These are phyloP conservation scores for Zaprionus gabonicus DNA, from an alignment of 1,140 invertebrate species.

Conservation along the genomic window DNA sequence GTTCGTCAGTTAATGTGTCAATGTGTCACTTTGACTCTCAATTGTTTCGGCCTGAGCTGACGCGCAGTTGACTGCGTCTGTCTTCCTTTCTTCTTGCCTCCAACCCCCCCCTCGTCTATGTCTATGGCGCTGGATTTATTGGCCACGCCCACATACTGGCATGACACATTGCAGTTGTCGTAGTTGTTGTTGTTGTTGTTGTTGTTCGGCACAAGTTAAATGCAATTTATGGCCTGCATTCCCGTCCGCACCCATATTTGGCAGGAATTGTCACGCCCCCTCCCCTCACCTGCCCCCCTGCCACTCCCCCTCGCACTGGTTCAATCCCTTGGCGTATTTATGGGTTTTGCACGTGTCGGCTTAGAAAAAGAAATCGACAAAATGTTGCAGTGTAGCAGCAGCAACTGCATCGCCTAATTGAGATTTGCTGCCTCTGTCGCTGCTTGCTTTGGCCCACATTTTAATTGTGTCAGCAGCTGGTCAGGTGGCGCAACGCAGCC, in stretches of 20 bases:
- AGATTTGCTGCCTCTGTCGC: conserved; percentile 38
- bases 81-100: not conserved
- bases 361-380: not conserved
- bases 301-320: not conserved
- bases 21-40: conserved; percentile 60
- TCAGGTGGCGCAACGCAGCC: conserved; percentile 5
- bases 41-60: conserved; percentile 41
- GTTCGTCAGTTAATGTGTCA: conserved; percentile 58
- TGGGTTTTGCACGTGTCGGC: conserved; percentile 19
- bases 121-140: conserved; percentile 42
- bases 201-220: conserved; percentile 35
- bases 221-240: conserved; percentile 52
- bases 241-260: conserved; percentile 26
- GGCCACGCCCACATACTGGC: conserved; percentile 38
- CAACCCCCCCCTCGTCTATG: conserved; percentile 1
- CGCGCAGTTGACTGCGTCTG: conserved; percentile 14
- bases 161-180: conserved; percentile 22
- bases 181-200: conserved; percentile 1
- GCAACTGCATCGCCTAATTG: conserved; percentile 39
- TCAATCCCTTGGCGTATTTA: conserved; percentile 9
- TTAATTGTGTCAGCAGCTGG: conserved; percentile 49
- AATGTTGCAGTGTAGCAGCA: conserved; percentile 3
- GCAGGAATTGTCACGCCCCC: conserved; percentile 18
- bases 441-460: conserved; percentile 44
- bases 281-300: no score